Percentiles rank a stretch among this genome's conserved stretches.
Conservation (phyloP, 2,888 invertebrate species). For the Cristatella mucedo region DNA sequence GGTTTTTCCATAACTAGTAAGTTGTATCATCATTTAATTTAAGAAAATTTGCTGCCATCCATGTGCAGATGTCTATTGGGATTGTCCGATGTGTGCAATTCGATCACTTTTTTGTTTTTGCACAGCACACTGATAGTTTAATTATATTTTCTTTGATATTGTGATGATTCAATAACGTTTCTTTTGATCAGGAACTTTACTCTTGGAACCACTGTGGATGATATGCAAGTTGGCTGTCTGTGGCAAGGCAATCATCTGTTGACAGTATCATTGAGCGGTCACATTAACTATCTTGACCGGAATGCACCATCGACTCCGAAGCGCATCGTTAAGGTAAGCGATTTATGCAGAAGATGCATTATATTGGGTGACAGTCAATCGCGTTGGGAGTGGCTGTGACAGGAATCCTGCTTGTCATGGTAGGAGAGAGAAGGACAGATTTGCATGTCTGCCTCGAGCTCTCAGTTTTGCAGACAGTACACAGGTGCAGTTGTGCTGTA, state of each 20-base stretch:
- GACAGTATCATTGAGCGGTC: constrained; percentile 83
- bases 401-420: constrained; percentile 1
- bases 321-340: constrained; percentile 55
- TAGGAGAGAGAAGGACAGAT: neutral
- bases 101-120: too few relatives aligned
- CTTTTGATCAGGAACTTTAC: constrained; percentile 53
- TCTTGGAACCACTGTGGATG: constrained; percentile 50
- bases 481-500: too few relatives aligned
- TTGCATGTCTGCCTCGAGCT: neutral
- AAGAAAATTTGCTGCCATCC: too few relatives aligned
- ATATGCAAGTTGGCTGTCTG: constrained; percentile 66
- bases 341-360: constrained; percentile 4
- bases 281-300: constrained; percentile 78
- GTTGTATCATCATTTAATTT: too few relatives aligned
- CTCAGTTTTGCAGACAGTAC: constrained; percentile 2
- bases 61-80: too few relatives aligned
- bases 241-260: constrained; percentile 82
- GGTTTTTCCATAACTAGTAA: too few relatives aligned
- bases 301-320: constrained; percentile 64
- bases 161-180: too few relatives aligned
- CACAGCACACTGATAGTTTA: constrained; percentile 8
- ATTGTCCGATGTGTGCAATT: too few relatives aligned
- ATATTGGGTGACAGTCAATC: constrained; percentile 9
- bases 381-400: constrained; percentile 6
- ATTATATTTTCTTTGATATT: too few relatives aligned